Evolutionary conservation across 2,113 vertebrate genomes (phyloP).

Genomic region (Azemiops feae): DNA sequence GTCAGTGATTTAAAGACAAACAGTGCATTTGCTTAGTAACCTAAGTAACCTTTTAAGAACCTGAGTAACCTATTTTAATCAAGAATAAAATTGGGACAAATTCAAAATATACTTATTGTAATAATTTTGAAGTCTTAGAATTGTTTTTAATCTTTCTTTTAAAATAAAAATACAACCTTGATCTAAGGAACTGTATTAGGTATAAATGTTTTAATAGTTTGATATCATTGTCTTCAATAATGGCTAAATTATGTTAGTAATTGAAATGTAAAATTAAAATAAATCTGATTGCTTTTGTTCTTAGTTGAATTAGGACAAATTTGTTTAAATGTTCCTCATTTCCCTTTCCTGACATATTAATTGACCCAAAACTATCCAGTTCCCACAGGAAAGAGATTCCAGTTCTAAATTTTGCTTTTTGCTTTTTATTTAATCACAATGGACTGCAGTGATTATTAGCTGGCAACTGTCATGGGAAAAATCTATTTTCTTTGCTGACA

Average conservation of each 20-base stretch:
- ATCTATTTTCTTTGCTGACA: too few relatives aligned
- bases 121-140: not conserved
- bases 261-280: not conserved
- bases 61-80: not conserved
- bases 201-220: not conserved
- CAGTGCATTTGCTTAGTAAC: not conserved
- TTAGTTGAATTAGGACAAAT: not conserved
- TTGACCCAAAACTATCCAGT: not conserved
- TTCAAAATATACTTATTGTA: not conserved
- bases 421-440: not conserved
- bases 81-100: not conserved
- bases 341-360: not conserved
- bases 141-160: not conserved
- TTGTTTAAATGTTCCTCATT: not conserved
- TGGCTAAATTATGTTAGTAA: not conserved
- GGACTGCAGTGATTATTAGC: not conserved
- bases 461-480: not conserved
- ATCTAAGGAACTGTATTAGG: not conserved
- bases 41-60: not conserved
- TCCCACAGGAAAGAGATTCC: not conserved
- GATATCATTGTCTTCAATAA: too few relatives aligned
- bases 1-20: not conserved
- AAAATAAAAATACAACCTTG: not conserved
- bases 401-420: not conserved
- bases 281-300: not conserved